Percentiles rank a stretch among this genome's conserved stretches.
phyloP scores from a whole-genome alignment of 2,797 vertebrate species.

The Enteromius paludinosus region DNA sequence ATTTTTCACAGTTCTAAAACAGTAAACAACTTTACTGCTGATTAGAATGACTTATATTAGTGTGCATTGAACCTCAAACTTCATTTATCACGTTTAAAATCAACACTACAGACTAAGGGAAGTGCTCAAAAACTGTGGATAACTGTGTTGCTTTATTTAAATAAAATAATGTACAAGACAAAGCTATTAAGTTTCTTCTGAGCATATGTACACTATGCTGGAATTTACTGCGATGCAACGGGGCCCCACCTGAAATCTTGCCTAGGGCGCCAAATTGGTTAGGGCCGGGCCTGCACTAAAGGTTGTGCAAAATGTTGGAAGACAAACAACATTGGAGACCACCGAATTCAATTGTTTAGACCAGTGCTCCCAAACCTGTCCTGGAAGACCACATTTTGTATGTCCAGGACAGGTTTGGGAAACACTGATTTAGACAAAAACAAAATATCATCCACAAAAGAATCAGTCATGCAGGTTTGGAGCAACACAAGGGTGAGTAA shows the following conservation, averaged over 20 bases:
- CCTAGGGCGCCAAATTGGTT: too few species aligned
- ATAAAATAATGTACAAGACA: too few species aligned
- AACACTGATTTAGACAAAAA: neutral
- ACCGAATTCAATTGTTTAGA: neutral
- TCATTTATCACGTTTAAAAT: neutral
- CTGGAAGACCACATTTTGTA: too few species aligned
- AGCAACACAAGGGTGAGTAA: neutral
- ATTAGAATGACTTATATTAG: slow-evolving; percentile 18
- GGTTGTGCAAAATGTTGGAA: neutral
- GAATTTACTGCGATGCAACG: too few species aligned
- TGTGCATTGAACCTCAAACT: slow-evolving; percentile 3
- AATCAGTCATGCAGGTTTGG: neutral
- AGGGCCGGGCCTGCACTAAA: neutral
- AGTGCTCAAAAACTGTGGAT: neutral
- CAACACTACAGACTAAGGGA: neutral
- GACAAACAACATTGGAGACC: neutral
- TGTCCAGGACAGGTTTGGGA: too few species aligned
- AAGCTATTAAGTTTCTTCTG: too few species aligned
- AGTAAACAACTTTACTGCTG: slow-evolving; percentile 23
- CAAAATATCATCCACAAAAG: neutral
- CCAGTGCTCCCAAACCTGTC: too few species aligned
- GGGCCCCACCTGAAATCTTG: too few species aligned
- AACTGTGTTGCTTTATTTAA: too few species aligned
- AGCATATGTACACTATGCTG: too few species aligned
- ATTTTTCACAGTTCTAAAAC: slow-evolving; percentile 26